Evolutionary conservation across 2,888 invertebrate species (phyloP).

Genomic region (Hemaris fuciformis): DNA sequence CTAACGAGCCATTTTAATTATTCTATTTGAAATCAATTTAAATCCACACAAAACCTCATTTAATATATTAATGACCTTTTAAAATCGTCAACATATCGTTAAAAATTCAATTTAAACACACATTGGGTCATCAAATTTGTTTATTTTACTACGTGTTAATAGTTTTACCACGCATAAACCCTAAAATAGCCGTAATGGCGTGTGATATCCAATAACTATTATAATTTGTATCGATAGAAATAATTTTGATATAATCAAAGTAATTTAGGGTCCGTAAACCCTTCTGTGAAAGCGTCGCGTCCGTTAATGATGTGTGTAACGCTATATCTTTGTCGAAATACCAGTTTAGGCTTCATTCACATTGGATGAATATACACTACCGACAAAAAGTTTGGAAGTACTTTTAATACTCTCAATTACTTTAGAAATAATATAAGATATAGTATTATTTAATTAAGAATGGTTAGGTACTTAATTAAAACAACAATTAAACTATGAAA

Average conservation of each 20-base stretch:
- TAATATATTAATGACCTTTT: background rate
- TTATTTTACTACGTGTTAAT: conserved; percentile 2
- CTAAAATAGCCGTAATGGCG: background rate
- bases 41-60: background rate
- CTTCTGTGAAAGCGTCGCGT: conserved; percentile 12
- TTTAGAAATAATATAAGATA: too few species aligned
- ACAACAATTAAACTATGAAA: too few species aligned
- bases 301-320: conserved; percentile 41
- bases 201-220: background rate
- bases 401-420: too few species aligned
- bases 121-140: background rate
- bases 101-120: background rate
- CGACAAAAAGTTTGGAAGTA: too few species aligned
- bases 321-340: conserved; percentile 32
- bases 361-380: too few species aligned
- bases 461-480: too few species aligned
- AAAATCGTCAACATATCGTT: background rate
- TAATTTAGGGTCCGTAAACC: background rate
- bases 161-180: background rate
- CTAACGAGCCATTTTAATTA: background rate
- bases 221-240: background rate
- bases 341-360: conserved; percentile 15
- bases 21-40: background rate
- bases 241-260: background rate
- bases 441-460: too few species aligned